Percentiles rank a stretch among this genome's conserved stretches.
phyloP scores from a whole-genome alignment of 2,888 invertebrate genomes.

The Rotaria socialis region DNA sequence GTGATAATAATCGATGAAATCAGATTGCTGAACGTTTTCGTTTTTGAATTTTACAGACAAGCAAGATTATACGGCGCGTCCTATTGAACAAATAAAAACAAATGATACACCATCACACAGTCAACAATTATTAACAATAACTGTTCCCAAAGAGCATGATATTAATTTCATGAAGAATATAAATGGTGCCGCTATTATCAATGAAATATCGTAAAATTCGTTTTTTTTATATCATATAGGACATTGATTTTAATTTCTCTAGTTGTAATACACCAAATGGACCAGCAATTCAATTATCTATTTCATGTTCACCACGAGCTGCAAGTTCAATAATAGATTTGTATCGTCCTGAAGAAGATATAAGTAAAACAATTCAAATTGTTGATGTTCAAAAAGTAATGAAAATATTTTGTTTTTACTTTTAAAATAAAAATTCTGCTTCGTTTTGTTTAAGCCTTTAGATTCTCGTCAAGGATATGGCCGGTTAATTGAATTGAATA shows the following conservation, averaged over 20 bases:
- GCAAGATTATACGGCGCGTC: not conserved
- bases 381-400: conserved; percentile 40
- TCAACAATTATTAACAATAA: conserved; percentile 19
- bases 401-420: no score
- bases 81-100: not conserved
- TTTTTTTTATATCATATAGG: not conserved
- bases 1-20: no score
- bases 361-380: conserved; percentile 36
- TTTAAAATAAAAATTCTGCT: no score
- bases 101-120: not conserved
- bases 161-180: not conserved
- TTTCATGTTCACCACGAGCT: not conserved
- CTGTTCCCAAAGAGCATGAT: not conserved
- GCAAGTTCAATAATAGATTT: not conserved
- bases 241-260: no score
- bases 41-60: not conserved
- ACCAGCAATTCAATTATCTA: not conserved
- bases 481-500: conserved; percentile 33
- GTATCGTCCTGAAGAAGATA: not conserved
- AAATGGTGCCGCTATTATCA: not conserved
- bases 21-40: no score
- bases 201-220: not conserved
- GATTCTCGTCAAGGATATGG: conserved; percentile 43
- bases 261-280: conserved; percentile 1
- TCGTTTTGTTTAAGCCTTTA: conserved; percentile 35